phyloP scores from a whole-genome alignment of 1,140 invertebrate species.

The Bacillus rossius region DNA sequence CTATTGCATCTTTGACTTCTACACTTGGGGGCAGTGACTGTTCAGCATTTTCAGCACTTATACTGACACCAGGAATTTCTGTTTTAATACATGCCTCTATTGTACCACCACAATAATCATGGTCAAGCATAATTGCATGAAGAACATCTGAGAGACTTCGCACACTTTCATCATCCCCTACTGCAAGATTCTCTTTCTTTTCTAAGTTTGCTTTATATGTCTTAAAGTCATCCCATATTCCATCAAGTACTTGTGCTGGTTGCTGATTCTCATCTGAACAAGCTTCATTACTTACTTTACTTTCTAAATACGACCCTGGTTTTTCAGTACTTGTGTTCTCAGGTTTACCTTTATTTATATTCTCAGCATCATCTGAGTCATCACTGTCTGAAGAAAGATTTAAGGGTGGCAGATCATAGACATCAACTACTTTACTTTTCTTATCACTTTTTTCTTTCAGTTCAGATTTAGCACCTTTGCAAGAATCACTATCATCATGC shows the following conservation, averaged over 20 bases:
- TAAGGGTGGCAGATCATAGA: slow-evolving; percentile 68
- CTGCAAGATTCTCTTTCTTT: slow-evolving; percentile 35
- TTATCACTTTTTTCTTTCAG: slow-evolving; percentile 23
- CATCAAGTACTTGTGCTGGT: slow-evolving; percentile 49
- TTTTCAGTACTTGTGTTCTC: no score
- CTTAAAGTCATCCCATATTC: slow-evolving; percentile 81
- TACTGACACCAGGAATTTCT: background rate
- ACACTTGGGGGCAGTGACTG: background rate
- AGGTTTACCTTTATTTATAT: no score
- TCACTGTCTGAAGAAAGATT: slow-evolving; percentile 74
- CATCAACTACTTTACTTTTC: slow-evolving; percentile 45
- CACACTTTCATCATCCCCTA: slow-evolving; percentile 4
- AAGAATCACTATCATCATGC: no score
- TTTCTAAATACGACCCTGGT: background rate
- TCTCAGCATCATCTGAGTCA: slow-evolving; percentile 58
- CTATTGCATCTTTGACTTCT: slow-evolving; percentile 36
- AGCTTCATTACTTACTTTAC: background rate
- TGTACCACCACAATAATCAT: slow-evolving; percentile 45
- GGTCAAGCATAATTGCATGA: slow-evolving; percentile 36
- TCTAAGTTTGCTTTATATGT: slow-evolving; percentile 55
- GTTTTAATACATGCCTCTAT: slow-evolving; percentile 1
- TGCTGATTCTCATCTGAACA: slow-evolving; percentile 25
- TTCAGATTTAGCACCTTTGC: background rate
- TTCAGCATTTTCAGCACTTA: background rate
- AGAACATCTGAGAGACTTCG: background rate